These are phyloP conservation scores for Papilio protenor DNA, from an alignment of 2,888 invertebrate species.

Conservation along the genomic window DNA sequence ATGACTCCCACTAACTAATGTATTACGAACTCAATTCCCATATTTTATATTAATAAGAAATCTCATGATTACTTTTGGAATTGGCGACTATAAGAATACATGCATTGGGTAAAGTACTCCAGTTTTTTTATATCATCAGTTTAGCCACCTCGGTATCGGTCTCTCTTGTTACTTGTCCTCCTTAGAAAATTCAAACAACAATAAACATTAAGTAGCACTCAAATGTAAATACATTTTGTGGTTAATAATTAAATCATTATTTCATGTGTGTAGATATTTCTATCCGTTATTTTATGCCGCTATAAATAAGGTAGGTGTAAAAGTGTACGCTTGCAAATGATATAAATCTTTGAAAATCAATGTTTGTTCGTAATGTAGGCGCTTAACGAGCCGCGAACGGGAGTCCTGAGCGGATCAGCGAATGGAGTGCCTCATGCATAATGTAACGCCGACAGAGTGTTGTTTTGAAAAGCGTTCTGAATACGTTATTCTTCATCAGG, in stretches of 20 bases:
- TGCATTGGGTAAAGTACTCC: not conserved
- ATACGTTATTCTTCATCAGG: slow-evolving; percentile 82
- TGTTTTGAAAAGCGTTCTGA: slow-evolving; percentile 84
- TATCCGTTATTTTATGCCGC: not conserved
- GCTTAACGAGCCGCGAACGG: slow-evolving; percentile 83
- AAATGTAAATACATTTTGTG: not conserved
- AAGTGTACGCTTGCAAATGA: slow-evolving; percentile 57
- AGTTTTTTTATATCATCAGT: not conserved
- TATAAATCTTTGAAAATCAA: slow-evolving; percentile 80
- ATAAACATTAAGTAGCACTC: not conserved
- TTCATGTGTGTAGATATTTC: not conserved
- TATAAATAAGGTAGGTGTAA: slow-evolving; percentile 16
- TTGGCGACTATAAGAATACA: not conserved
- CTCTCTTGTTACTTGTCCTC: not conserved
- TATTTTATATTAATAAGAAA: not conserved
- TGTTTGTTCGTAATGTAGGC: slow-evolving; percentile 83
- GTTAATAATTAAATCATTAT: not conserved
- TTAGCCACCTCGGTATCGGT: not conserved
- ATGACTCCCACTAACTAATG: slow-evolving; percentile 8
- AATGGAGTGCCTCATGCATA: slow-evolving; percentile 85
- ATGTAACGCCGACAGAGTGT: slow-evolving; percentile 82
- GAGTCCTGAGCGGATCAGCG: slow-evolving; percentile 83
- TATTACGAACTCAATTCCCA: not conserved
- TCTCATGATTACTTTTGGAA: not conserved
- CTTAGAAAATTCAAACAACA: not conserved